phyloP scores from a whole-genome alignment of 2,797 vertebrate species.

The Poeciliopsis turneri region DNA sequence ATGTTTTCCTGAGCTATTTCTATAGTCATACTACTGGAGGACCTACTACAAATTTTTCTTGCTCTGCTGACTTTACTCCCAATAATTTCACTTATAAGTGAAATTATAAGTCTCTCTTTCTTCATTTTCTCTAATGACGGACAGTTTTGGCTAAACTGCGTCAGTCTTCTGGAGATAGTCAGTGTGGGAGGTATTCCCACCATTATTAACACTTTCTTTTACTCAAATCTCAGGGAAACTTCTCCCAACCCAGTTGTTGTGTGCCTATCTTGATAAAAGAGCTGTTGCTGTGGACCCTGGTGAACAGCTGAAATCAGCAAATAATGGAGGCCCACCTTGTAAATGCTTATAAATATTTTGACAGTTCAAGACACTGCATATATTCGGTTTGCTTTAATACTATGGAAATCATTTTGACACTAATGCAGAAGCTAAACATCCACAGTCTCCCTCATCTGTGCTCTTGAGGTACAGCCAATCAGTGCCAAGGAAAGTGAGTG shows the following conservation, averaged over 20 bases:
- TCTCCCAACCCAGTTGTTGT: not conserved
- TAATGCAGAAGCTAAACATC: not conserved
- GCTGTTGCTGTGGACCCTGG: not conserved
- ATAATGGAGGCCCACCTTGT: not conserved
- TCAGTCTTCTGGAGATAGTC: not conserved
- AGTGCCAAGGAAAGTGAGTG: not conserved
- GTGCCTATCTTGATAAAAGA: not conserved
- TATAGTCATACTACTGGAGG: not conserved
- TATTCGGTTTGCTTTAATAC: not conserved
- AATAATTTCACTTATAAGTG: not conserved
- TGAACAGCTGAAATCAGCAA: not conserved
- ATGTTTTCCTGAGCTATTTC: not conserved
- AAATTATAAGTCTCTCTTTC: not conserved
- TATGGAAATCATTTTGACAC: not conserved
- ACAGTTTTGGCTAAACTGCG: not conserved
- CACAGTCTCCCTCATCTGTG: not conserved
- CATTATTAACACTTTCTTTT: not conserved
- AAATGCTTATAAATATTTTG: not conserved
- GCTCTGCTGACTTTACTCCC: not conserved
- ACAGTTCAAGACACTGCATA: not conserved
- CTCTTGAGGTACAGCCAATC: not conserved
- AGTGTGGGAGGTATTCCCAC: not conserved
- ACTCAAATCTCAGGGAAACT: not conserved
- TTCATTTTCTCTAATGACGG: not conserved
- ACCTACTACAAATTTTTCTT: not conserved